Conservation (phyloP, 2,888 invertebrate genomes). For the Mesorhabditis spiculigera region DNA sequence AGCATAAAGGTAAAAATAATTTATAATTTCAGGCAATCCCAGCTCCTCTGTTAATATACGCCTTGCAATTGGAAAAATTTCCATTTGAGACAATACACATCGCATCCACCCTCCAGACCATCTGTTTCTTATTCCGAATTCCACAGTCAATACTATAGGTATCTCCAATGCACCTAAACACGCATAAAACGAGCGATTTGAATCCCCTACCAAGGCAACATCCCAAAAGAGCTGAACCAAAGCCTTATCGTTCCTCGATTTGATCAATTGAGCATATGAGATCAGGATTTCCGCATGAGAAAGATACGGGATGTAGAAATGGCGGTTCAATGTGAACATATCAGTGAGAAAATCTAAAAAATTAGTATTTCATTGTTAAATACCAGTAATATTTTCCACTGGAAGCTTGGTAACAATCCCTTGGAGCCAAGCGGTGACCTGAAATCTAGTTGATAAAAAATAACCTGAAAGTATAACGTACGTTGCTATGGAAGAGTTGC, state of each 20-base stretch:
- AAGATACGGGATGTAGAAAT: background rate
- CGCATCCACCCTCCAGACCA: background rate
- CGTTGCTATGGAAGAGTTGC: too few relatives aligned
- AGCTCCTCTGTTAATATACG: background rate
- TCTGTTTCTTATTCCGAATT: background rate
- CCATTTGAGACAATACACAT: background rate
- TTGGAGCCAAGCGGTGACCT: constrained; percentile 1
- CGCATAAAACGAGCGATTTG: background rate
- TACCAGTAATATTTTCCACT: background rate
- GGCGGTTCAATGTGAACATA: background rate
- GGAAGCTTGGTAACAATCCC: background rate
- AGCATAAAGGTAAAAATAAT: too few relatives aligned
- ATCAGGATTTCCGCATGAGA: background rate
- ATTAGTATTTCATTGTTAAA: background rate
- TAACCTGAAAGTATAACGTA: too few relatives aligned
- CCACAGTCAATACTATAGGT: background rate
- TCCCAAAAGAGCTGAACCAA: background rate
- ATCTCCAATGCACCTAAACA: background rate
- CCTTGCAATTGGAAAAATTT: background rate
- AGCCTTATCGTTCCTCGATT: background rate
- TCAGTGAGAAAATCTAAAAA: background rate
- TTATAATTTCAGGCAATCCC: too few relatives aligned
- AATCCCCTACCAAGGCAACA: background rate
- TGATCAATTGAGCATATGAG: background rate
- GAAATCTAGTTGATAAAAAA: background rate